phyloP scores from a whole-genome alignment of 2,113 vertebrate species.

The Mastomys natalensis region DNA sequence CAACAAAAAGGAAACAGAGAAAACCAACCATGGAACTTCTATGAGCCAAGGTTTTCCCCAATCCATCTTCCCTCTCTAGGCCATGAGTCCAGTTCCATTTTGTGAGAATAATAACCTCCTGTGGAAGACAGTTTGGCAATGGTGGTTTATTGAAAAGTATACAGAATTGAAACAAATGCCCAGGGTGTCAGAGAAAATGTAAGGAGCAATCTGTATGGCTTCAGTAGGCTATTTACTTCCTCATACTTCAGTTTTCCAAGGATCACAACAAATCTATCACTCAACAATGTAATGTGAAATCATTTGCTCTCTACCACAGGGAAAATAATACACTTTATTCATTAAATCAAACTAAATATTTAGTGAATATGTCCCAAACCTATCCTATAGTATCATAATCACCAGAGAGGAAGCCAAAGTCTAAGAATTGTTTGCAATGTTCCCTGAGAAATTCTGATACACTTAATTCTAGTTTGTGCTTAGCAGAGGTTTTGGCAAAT shows the following conservation, averaged over 20 bases:
- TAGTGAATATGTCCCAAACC: background rate
- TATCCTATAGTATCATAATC: background rate
- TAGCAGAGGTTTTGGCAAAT: background rate
- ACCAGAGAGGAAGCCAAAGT: background rate
- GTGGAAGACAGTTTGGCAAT: background rate
- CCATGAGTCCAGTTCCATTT: background rate
- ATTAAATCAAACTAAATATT: conserved; percentile 20
- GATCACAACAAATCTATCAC: background rate
- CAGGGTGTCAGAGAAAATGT: background rate
- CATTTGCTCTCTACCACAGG: background rate
- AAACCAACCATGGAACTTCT: background rate
- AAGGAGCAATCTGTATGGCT: background rate
- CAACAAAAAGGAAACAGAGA: background rate
- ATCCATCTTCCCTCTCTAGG: background rate
- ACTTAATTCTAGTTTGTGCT: background rate
- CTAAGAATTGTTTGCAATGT: background rate
- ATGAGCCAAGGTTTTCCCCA: background rate
- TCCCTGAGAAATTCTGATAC: background rate
- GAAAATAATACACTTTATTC: conserved; percentile 17
- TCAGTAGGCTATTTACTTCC: conserved; percentile 1
- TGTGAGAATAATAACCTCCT: background rate
- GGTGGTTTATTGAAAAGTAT: background rate
- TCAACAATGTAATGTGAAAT: background rate
- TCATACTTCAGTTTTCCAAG: background rate
- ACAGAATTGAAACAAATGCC: background rate